Evolutionary conservation across 2,113 vertebrate species (phyloP).

Genomic region (Crotophaga sulcirostris): DNA sequence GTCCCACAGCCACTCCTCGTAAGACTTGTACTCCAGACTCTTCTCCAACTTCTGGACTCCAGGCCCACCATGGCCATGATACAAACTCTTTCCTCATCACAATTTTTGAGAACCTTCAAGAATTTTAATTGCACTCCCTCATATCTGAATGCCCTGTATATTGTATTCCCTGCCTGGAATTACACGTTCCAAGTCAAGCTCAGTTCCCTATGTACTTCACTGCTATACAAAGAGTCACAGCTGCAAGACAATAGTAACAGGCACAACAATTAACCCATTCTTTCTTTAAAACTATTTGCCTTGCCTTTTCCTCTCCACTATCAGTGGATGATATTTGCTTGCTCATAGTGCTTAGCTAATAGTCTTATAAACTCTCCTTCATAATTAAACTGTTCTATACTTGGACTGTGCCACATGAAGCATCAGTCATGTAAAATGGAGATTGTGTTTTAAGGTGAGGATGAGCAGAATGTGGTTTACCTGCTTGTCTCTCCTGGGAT

Average conservation of each 20-base stretch:
- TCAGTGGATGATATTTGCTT: background rate
- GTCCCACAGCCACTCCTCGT: no score
- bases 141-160: background rate
- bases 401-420: background rate
- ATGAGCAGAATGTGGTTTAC: background rate
- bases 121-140: no score
- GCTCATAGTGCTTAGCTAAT: background rate
- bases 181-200: background rate
- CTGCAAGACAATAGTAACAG: slow-evolving; percentile 43
- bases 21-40: no score
- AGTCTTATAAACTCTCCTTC: background rate
- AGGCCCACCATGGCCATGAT: rapidly evolving
- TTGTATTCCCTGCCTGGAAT: slow-evolving; percentile 26
- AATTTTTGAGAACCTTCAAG: rapidly evolving
- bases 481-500: no score
- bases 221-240: slow-evolving; percentile 20
- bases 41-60: background rate
- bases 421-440: background rate
- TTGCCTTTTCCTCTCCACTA: background rate
- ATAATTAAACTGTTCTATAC: background rate
- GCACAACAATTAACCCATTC: slow-evolving; percentile 42
- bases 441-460: background rate
- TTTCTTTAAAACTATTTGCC: background rate
- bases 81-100: no score
- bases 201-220: background rate